A percentile compares a stretch with the other conserved stretches of the same genome.
Conservation (phyloP, 2,113 vertebrate genomes). For the Plecotus auritus region DNA sequence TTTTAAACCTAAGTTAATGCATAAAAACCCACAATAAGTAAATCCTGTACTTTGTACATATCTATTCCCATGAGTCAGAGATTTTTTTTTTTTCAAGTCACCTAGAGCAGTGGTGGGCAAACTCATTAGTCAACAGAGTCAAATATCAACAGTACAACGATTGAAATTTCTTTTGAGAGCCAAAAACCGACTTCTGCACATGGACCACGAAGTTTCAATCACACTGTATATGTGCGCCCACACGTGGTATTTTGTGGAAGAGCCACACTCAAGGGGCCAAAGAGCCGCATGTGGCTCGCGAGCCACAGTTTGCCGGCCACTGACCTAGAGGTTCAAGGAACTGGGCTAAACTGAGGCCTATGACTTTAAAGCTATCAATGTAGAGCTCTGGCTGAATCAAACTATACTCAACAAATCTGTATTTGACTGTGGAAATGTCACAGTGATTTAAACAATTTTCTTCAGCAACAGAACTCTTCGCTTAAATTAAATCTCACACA, state of each 20-base stretch:
- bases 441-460: neutral
- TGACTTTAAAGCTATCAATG: neutral
- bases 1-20: neutral
- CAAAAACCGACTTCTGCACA: too few species aligned
- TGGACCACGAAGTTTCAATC: too few species aligned
- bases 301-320: too few species aligned
- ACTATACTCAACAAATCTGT: neutral
- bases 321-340: neutral
- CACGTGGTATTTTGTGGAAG: too few species aligned
- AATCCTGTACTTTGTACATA: neutral
- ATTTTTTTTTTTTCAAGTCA: neutral
- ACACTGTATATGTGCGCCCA: too few species aligned
- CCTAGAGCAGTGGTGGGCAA: neutral
- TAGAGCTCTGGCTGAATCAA: neutral
- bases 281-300: too few species aligned
- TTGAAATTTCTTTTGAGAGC: too few species aligned
- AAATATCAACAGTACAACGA: too few species aligned
- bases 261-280: too few species aligned
- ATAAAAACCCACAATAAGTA: neutral
- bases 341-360: neutral
- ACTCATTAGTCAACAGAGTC: too few species aligned
- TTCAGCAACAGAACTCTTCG: neutral
- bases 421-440: neutral
- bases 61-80: conserved; percentile 7
- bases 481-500: conserved; percentile 44